Conservation (phyloP, 2,888 invertebrate genomes). For the Odiellus spinosus region DNA sequence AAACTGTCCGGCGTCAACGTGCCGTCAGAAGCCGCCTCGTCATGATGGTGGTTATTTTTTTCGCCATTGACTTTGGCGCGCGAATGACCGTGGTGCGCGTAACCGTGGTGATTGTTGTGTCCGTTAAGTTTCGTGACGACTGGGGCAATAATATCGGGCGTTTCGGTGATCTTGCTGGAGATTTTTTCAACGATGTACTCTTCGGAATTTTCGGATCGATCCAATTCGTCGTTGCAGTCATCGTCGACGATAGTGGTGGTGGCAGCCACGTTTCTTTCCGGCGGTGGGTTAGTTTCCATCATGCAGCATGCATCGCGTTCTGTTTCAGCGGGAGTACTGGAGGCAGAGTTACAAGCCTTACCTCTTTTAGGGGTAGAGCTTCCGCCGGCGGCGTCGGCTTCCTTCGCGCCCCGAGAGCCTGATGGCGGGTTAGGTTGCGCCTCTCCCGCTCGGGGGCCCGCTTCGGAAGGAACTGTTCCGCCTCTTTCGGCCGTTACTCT, state of each 20-base stretch:
- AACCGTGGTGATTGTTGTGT: not conserved
- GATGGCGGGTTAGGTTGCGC: constrained; percentile 3
- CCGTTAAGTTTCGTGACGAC: not conserved
- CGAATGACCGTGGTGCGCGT: too few relatives aligned
- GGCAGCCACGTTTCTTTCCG: not conserved
- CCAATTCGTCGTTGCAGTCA: not conserved
- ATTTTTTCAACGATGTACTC: not conserved
- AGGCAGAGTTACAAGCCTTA: not conserved
- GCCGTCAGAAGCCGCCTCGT: not conserved
- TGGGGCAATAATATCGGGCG: not conserved
- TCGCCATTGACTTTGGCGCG: too few relatives aligned
- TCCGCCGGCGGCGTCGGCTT: constrained; percentile 1
- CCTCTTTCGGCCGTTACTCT: constrained; percentile 3
- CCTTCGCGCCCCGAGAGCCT: constrained; percentile 4
- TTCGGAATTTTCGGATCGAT: not conserved
- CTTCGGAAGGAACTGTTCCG: constrained; percentile 1
- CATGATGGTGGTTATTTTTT: too few relatives aligned
- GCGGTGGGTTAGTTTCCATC: not conserved
- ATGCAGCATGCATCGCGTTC: not conserved
- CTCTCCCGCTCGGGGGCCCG: constrained; percentile 1
- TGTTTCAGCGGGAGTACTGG: not conserved
- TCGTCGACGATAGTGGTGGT: not conserved
- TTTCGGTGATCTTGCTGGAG: not conserved
- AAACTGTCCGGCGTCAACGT: not conserved
- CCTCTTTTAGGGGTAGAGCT: not conserved